Base-by-base conservation (phyloP, 1,140 invertebrate genomes). In the Phthorimaea operculella region DNA sequence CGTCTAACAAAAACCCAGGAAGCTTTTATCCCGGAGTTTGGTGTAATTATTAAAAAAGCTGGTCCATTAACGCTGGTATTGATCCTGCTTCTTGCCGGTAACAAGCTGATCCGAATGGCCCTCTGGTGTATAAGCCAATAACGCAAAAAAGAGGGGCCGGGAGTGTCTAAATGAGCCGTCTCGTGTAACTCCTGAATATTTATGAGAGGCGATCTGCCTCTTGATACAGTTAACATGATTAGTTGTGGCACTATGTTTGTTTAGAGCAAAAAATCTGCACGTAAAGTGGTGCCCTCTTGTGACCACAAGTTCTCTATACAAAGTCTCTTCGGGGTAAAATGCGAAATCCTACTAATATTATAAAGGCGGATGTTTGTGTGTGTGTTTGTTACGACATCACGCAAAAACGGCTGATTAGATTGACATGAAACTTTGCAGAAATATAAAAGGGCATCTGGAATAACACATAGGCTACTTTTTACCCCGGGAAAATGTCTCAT, bases 111-210 rank as follows among this genome's bases (percentile, higher is more conserved):
- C 70, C 68, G 71, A 70, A 77, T 72, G 75, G 70, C 71, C 68
- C 79, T 70, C 79, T 56, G 8, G 80, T 74, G 80, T 62, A 79
- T 76, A 74, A 72, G 73, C 77, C 76, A 79, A 80, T 80, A 79
- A 74, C 63, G 71, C 68, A 80, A 83, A 83, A 80, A 83, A 78
- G 71, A 76, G 73, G 76, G 77, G 72, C 72, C 68, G 68, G 60
- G 70, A 61, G 51, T 60, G 21, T 62, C 73, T 76, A 80, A 83
- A 83, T 83, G 77, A 82, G 76, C 64, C 77, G 70, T 75, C 76
- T 83, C 70, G 60, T 62, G 72, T 82, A 72, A 74, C 77, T 75
- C 62, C 57, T 83, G 77, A 82, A 83, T 83, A 83, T 82, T 83
- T 82, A 82, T 83, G 76, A 80, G 75, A 18, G 58, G 60, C 59